Conservation (phyloP, 2,888 invertebrate species). For the Oscheius onirici region DNA sequence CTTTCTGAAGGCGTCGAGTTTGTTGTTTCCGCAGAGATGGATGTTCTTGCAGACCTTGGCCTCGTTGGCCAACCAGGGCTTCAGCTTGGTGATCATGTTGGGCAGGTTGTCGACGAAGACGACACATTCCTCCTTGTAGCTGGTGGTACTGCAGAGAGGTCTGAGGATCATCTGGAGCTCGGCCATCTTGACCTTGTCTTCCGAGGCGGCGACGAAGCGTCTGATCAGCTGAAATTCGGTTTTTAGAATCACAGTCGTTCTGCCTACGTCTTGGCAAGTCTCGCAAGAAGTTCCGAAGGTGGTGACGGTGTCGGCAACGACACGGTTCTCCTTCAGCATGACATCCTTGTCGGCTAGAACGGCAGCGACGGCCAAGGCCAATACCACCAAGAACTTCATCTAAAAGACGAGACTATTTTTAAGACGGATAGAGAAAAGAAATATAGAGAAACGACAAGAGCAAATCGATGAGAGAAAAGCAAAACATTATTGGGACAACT, state of each 20-base stretch:
- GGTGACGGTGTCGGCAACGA: conserved; percentile 34
- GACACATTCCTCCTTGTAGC: conserved; percentile 63
- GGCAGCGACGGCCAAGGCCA: conserved; percentile 24
- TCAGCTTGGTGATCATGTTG: conserved; percentile 60
- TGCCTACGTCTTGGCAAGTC: conserved; percentile 48
- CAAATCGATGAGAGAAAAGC: conserved; percentile 17
- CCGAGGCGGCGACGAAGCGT: conserved; percentile 56
- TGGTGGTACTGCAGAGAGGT: conserved; percentile 59
- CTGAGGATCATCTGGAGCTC: conserved; percentile 58
- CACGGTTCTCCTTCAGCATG: conserved; percentile 53
- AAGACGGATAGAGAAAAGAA: neutral
- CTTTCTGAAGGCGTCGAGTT: conserved; percentile 62
- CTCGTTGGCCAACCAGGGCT: conserved; percentile 65
- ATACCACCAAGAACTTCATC: conserved; percentile 24
- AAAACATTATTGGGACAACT: conserved; percentile 14
- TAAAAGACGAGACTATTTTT: neutral
- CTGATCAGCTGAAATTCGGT: conserved; percentile 49
- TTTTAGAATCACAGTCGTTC: neutral
- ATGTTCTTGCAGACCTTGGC: conserved; percentile 61
- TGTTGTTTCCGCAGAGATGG: conserved; percentile 64
- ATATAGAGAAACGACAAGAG: too few species aligned
- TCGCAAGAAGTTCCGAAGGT: conserved; percentile 45
- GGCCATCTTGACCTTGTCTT: conserved; percentile 62
- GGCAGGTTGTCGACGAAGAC: conserved; percentile 65
- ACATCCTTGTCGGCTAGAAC: conserved; percentile 37